Base-by-base conservation (phyloP, 1,140 invertebrate genomes). In the Hetaerina americana region DNA sequence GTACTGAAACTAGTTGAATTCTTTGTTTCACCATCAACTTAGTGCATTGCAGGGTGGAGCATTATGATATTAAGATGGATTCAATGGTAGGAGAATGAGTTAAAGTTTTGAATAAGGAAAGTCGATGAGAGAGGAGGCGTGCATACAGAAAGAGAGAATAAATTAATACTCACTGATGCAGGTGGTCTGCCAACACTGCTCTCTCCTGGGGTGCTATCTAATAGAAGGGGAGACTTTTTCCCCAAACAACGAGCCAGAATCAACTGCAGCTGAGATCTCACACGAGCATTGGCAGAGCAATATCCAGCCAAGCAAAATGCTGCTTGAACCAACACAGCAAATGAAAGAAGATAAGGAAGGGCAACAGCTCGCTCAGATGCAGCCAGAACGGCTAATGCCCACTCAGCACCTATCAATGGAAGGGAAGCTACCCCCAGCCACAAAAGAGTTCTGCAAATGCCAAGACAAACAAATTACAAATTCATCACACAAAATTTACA, bases 291-390 rank as follows among this genome's bases (percentile, higher is more conserved):
- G 68, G 92, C 85, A 71, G 94, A 86, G 76, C 92, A 92, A 77
- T 94, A 93, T n/a, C 92, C 92, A 31, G 92, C 82, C 28, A 94
- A 83, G 25, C 93, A 88, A 75, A 92, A 94, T 0, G 89, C 81
- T 0, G 92, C 89, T 77, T 93, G 90, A 5, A 89, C 76, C 0
- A 89, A 83, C 0, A 92, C 85, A 26, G 91, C 86, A 1, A 87
- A 81, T 0, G 90, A 88, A 73, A 93, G 86, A 72, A 89, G 81
- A 75, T 92, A 90, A 73, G 90, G 89, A 8, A 95, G 83, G 40
- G 86, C 84, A 18, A 85, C 85, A 5, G 89, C 85, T 73, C 89
- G 87, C 78, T 94, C 92, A 57, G 91, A 92, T 0, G 91, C 92
- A 18, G 89, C 87, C 3, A 95, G 81, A 1, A 95, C 85, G 0